Base-by-base conservation (phyloP, 1,140 invertebrate genomes). In the Lepidurus packardi region DNA sequence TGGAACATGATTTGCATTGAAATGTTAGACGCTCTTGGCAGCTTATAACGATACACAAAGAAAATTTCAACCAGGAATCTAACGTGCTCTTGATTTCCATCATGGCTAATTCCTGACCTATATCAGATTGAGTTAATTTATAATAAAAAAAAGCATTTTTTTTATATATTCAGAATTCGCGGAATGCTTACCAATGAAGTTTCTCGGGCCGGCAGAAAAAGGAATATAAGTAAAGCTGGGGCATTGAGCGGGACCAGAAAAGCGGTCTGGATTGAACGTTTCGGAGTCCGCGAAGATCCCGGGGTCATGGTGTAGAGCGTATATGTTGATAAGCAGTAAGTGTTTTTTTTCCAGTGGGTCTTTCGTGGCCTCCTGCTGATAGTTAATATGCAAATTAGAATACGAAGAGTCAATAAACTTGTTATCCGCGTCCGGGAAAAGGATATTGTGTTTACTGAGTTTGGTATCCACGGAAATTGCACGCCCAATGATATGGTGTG, bases 401-500 rank as follows among this genome's bases (percentile, higher is more conserved):
- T 65, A 1, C 13, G 53, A 7, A 7, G 6, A 65, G 53, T 65
- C 16, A 65, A 65, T 7, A n/a, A 65, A 65, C 45, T 10, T 2
- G 16, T n/a, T 41, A 8, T 43, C 34, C 74, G 75, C 43, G 21
- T 13, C 75, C 5, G 43, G 43, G 16, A 76, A 43, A 1, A 21
- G 8, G 25, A 77, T 16, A 65, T 24, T 47, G 1, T 24, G 41
- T 1, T 80, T 79, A 81, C 85, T 85, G 43, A 89, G 78, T 78
- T 82, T 84, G 8, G 89, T 84, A 77, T 91, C 89, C 82, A 90
- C 86, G 0, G 85, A 86, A 25, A 90, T 81, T 77, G 85, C 85
- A 77, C 92, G 85, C 1, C 86, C 87, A 74, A 92, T 87, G 1
- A 90, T 4, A 80, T 0, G 91, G 91, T 6, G 92, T 90, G 78